Evolutionary conservation across 2,888 invertebrate genomes (phyloP), one percentile per base, ranked within the genome.

Genomic region (Falcaria lacertinaria): DNA sequence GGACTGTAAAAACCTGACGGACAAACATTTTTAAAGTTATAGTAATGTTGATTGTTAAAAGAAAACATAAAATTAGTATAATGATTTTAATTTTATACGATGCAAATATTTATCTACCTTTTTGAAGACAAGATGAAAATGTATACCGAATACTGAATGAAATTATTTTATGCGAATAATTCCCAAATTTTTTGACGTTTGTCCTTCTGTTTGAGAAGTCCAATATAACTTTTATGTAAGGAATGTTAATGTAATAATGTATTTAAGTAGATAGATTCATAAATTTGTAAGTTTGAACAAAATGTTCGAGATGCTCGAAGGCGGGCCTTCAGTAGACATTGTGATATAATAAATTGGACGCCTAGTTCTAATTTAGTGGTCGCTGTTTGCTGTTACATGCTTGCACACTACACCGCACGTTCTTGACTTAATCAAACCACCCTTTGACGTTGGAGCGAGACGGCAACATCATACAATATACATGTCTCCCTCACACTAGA

Each of bases 271-370:
- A 57, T 69, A 59, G 70, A 76, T 22, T n/a, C n/a, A n/a, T n/a
- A n/a, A n/a, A n/a, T n/a, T n/a, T 74, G 54, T 79, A 74, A 75
- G 65, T 75, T 66, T 75, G 82, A 84, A 79, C 82, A 83, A 83
- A 80, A 62, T 50, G 71, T 75, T 78, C 70, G 69, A 54, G 53
- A 55, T 52, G 44, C 57, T 52, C 57, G 60, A 55, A 50, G 39
- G 47, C 41, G 34, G 43, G 50, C 56, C 55, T 46, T 52, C 54
- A 56, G 59, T 62, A 57, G 54, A 52, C 60, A 60, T 56, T 73
- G 73, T 74, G 74, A 75, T 72, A 74, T 11, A 22, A 22, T 6
- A 5, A 22, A 3, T 63, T 60, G 60, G 44, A 50, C 50, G 36
- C 44, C 43, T 51, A 48, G 50, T 57, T 53, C 48, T 54, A 44